A percentile compares a stretch with the other conserved stretches of the same genome.
Evolutionary conservation across 2,888 invertebrate genomes (phyloP).

Genomic region (Thera britannica): DNA sequence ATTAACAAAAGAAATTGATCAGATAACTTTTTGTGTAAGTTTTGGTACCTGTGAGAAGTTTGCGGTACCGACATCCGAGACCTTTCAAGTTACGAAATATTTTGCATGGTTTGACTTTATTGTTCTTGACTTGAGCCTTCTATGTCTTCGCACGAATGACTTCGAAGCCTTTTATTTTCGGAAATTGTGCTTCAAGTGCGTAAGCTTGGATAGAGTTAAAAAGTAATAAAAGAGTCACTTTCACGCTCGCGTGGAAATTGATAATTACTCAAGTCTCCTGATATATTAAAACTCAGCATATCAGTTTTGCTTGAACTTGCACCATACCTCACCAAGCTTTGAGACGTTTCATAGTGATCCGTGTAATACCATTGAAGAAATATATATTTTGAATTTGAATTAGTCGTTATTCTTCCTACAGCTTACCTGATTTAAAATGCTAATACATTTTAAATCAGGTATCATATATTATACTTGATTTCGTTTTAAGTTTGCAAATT

Average conservation of each 20-base stretch:
- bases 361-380: too few species aligned
- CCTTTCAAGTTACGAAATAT: conserved; percentile 59
- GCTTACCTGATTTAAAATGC: too few species aligned
- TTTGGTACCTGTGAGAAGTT: conserved; percentile 51
- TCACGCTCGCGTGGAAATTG: conserved; percentile 1
- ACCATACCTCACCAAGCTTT: too few species aligned
- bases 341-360: too few species aligned
- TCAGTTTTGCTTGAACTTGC: too few species aligned
- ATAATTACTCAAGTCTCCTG: background rate
- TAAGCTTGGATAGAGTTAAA: conserved; percentile 20
- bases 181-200: conserved; percentile 36
- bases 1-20: conserved; percentile 4
- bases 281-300: background rate
- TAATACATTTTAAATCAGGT: too few species aligned
- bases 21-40: conserved; percentile 35
- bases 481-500: too few species aligned
- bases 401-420: too few species aligned
- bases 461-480: too few species aligned
- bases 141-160: conserved; percentile 53
- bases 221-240: conserved; percentile 16
- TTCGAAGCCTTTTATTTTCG: conserved; percentile 36
- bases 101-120: conserved; percentile 53
- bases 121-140: conserved; percentile 53
- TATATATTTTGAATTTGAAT: too few species aligned
- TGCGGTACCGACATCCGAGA: conserved; percentile 46